phyloP scores from a whole-genome alignment of 2,888 invertebrate genomes.

The Lepidocyrtoides sp. region DNA sequence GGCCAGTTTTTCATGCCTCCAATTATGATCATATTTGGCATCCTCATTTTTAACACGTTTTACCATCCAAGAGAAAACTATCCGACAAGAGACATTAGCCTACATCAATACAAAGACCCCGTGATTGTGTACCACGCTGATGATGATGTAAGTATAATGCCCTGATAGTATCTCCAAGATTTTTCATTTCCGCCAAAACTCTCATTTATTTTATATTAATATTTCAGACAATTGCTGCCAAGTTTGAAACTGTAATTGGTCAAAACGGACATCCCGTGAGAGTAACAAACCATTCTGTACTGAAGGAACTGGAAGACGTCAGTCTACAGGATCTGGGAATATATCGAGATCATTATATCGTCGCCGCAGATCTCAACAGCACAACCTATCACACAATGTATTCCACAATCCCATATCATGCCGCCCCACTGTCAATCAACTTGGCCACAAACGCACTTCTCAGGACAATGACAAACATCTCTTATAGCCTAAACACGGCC shows the following conservation, averaged over 20 bases:
- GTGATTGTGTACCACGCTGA: constrained; percentile 65
- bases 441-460: constrained; percentile 84
- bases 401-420: constrained; percentile 81
- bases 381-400: constrained; percentile 68
- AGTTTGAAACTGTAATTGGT: constrained; percentile 49
- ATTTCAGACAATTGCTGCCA: constrained; percentile 23
- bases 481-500: constrained; percentile 72
- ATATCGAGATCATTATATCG: constrained; percentile 78
- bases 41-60: constrained; percentile 70
- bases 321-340: constrained; percentile 64
- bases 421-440: constrained; percentile 83
- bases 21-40: constrained; percentile 76
- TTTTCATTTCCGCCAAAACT: constrained; percentile 2
- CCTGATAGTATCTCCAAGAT: too few relatives aligned
- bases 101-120: constrained; percentile 71
- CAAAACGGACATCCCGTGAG: not conserved
- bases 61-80: constrained; percentile 70
- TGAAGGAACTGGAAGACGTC: constrained; percentile 12
- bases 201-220: too few relatives aligned
- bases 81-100: constrained; percentile 58
- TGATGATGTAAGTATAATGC: constrained; percentile 50
- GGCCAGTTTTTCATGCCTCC: constrained; percentile 85
- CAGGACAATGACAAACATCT: constrained; percentile 84
- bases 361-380: constrained; percentile 68
- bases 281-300: constrained; percentile 11